Conservation (phyloP, 1,140 invertebrate species). For the Drosophila takahashii region DNA sequence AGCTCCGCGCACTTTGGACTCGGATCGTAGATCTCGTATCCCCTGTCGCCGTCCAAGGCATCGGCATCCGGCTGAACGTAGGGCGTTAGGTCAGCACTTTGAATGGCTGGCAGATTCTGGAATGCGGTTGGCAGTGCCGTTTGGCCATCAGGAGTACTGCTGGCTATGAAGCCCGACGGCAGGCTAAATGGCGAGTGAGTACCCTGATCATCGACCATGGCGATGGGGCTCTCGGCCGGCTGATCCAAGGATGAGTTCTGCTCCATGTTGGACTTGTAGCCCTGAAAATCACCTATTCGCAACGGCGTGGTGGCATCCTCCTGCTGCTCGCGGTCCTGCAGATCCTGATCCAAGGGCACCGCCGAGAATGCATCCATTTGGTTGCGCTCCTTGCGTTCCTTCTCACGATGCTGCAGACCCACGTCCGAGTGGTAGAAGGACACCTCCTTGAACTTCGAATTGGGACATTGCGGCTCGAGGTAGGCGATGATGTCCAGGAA, state of each 20-base stretch:
- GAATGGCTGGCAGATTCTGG: conserved; percentile 30
- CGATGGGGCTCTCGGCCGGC: conserved; percentile 73
- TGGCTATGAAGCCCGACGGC: conserved; percentile 69
- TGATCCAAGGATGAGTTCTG: conserved; percentile 71
- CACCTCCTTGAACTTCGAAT: conserved; percentile 88
- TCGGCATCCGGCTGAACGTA: conserved; percentile 68
- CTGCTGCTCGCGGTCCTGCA: conserved; percentile 60
- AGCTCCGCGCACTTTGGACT: conserved; percentile 71
- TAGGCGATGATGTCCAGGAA: conserved; percentile 91
- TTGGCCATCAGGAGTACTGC: conserved; percentile 75
- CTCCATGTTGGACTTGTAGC: conserved; percentile 64
- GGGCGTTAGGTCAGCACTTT: conserved; percentile 49
- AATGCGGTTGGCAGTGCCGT: conserved; percentile 52
- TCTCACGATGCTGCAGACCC: conserved; percentile 85
- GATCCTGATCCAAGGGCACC: conserved; percentile 56
- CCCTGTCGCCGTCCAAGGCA: conserved; percentile 43
- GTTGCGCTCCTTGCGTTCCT: conserved; percentile 65
- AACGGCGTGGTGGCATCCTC: conserved; percentile 82
- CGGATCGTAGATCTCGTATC: conserved; percentile 75
- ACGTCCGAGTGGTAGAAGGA: conserved; percentile 92
- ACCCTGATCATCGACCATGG: conserved; percentile 65
- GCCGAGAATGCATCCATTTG: conserved; percentile 56
- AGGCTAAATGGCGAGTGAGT: conserved; percentile 80
- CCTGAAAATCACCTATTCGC: conserved; percentile 60
- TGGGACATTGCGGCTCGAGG: conserved; percentile 83